Percentiles rank a stretch among this genome's conserved stretches.
Conservation (phyloP, 1,140 invertebrate genomes). For the Stenopsyche tienmushanensis region DNA sequence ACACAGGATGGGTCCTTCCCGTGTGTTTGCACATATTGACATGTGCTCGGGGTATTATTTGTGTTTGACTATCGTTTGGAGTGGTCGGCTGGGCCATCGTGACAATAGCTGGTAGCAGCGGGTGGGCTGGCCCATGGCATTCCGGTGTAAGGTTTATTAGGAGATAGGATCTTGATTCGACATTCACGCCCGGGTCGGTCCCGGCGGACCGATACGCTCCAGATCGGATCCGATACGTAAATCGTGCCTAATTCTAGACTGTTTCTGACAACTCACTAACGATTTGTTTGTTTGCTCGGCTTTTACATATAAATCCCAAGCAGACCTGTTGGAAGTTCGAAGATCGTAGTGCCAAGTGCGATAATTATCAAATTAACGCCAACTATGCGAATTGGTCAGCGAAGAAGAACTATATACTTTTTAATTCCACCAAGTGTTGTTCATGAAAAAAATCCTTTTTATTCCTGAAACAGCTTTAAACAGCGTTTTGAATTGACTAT, state of each 20-base stretch:
- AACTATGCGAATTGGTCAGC: too few relatives aligned
- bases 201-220: not conserved
- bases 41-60: not conserved
- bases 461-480: too few relatives aligned
- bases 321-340: not conserved
- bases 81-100: conserved; percentile 1
- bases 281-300: conserved; percentile 7
- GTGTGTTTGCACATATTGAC: not conserved
- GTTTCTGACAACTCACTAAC: conserved; percentile 22
- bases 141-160: conserved; percentile 25
- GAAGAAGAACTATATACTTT: too few relatives aligned
- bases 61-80: not conserved
- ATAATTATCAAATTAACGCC: too few relatives aligned
- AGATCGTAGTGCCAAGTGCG: too few relatives aligned
- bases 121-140: not conserved
- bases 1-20: too few relatives aligned
- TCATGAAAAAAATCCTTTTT: too few relatives aligned
- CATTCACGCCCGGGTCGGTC: conserved; percentile 27
- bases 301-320: too few relatives aligned
- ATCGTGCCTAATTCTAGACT: conserved; percentile 9
- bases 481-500: too few relatives aligned
- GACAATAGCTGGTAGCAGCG: conserved; percentile 13
- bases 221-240: not conserved
- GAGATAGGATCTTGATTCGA: conserved; percentile 36
- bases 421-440: too few relatives aligned